A percentile compares a stretch with the other conserved stretches of the same genome.
Conservation (phyloP, 2,888 invertebrate species). For the Argynnis bischoffii region DNA sequence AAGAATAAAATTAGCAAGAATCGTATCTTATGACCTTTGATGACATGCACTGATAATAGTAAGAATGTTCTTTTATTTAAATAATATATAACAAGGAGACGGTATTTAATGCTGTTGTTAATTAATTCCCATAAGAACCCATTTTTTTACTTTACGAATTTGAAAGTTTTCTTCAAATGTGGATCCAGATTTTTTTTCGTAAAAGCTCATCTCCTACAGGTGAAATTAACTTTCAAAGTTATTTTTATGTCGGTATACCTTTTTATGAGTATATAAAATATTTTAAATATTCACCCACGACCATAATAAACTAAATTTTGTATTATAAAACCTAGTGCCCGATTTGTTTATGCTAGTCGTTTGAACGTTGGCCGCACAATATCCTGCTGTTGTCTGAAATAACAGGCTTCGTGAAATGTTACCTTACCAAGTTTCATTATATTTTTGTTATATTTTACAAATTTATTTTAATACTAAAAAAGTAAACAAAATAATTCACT, state of each 20-base stretch:
- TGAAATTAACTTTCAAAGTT: neutral
- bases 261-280: neutral
- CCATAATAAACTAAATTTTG: conserved; percentile 6
- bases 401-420: conserved; percentile 15
- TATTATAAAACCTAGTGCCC: neutral
- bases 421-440: conserved; percentile 8
- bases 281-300: neutral
- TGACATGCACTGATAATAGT: too few species aligned
- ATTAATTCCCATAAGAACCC: too few species aligned
- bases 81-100: too few species aligned
- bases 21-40: too few species aligned
- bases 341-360: conserved; percentile 22
- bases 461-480: neutral
- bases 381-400: conserved; percentile 26
- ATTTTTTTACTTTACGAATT: too few species aligned
- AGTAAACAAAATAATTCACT: too few species aligned
- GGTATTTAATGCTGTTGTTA: too few species aligned
- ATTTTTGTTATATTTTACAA: conserved; percentile 6
- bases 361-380: conserved; percentile 14
- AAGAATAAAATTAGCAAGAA: too few species aligned
- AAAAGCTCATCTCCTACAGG: too few species aligned
- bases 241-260: neutral
- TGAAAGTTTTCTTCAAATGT: too few species aligned
- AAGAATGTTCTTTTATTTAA: too few species aligned
- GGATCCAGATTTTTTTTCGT: too few species aligned